Evolutionary conservation across 2,797 vertebrate species (phyloP).

Genomic region (Spinus pinus): DNA sequence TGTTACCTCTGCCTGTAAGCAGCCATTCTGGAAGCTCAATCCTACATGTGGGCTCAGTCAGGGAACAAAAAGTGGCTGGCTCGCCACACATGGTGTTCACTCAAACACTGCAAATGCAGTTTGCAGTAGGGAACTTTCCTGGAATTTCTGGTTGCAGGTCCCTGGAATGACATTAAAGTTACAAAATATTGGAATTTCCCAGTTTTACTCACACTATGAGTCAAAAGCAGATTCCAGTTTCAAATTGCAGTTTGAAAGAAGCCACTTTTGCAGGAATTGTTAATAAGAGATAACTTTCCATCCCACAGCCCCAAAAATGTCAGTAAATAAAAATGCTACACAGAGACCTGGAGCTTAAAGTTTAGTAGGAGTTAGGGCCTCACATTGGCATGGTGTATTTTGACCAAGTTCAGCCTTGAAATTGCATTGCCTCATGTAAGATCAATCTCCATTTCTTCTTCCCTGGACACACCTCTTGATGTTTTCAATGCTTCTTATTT

Average conservation of each 20-base stretch:
- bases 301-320: neutral
- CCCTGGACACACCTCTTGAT: neutral
- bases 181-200: constrained; percentile 9
- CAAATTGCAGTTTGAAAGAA: neutral
- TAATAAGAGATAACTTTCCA: neutral
- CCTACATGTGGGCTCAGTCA: accelerated
- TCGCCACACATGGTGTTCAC: accelerated
- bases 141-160: constrained; percentile 1
- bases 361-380: neutral
- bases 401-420: neutral
- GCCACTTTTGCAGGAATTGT: neutral
- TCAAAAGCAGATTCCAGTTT: neutral
- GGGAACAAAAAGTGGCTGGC: neutral
- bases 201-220: neutral
- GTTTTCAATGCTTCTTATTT: neutral
- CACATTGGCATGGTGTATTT: neutral
- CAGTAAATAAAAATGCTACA: neutral
- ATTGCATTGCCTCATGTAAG: neutral
- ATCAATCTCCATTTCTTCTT: neutral
- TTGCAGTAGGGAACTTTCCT: neutral
- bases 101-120: neutral
- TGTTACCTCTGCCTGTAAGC: neutral
- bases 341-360: neutral
- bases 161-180: neutral
- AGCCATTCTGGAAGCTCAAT: neutral